Evolutionary conservation across 37 sponge, comb jelly and placozoan species (phyloP).

Genomic region (Beroe forskalii): DNA sequence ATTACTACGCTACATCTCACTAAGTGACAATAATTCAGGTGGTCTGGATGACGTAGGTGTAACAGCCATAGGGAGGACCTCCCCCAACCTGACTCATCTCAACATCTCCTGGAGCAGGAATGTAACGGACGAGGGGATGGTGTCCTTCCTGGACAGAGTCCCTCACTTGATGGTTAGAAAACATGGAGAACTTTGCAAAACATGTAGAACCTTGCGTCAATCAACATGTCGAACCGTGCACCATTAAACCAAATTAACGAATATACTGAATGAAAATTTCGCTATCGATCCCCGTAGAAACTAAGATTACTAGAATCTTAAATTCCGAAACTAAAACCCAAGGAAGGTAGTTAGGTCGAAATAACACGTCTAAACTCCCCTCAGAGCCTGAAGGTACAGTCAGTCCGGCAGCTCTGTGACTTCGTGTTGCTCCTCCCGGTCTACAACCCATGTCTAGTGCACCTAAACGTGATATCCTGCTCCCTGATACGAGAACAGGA

Average conservation of each 20-base stretch:
- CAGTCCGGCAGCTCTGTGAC: constrained; percentile 1
- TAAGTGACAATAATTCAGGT: too few relatives aligned
- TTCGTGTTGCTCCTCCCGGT: neutral
- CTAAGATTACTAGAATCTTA: too few relatives aligned
- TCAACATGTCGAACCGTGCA: too few relatives aligned
- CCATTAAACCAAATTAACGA: too few relatives aligned
- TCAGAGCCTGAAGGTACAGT: constrained; percentile 37
- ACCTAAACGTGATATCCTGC: constrained; percentile 31
- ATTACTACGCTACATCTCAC: too few relatives aligned
- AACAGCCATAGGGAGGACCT: neutral
- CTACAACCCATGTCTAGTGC: constrained; percentile 29
- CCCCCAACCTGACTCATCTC: constrained; percentile 44
- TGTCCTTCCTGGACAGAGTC: constrained; percentile 11
- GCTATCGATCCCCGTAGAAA: too few relatives aligned
- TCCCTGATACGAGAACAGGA: constrained; percentile 37
- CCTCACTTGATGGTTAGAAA: constrained; percentile 16
- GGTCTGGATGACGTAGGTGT: constrained; percentile 14
- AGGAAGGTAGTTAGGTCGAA: too few relatives aligned
- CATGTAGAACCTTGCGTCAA: too few relatives aligned
- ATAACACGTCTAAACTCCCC: too few relatives aligned
- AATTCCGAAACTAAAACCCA: too few relatives aligned
- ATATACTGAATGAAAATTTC: too few relatives aligned
- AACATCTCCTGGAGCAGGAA: constrained; percentile 42
- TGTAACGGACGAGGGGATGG: constrained; percentile 46
- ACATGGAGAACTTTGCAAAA: too few relatives aligned